A percentile compares a stretch with the other conserved stretches of the same genome.
Evolutionary conservation across 2,888 invertebrate species (phyloP).

Genomic region (Disparrhopalites patrizii): DNA sequence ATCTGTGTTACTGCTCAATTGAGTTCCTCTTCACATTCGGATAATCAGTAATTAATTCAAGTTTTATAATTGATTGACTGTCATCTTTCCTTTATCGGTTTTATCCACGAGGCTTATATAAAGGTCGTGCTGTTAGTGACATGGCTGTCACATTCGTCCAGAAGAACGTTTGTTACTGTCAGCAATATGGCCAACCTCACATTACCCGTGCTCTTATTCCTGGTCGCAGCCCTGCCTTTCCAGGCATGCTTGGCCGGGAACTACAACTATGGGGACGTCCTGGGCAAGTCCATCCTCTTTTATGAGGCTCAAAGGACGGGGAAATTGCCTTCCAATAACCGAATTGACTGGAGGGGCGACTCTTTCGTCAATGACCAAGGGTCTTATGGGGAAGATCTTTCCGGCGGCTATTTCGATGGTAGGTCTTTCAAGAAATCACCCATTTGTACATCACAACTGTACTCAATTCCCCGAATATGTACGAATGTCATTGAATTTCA

Average conservation of each 20-base stretch:
- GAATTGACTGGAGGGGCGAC: conserved; percentile 58
- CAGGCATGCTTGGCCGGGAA: conserved; percentile 21
- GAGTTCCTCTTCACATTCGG: too few species aligned
- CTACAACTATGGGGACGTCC: conserved; percentile 54
- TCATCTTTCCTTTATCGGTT: too few species aligned
- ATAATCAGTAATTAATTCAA: too few species aligned
- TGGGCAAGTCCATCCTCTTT: conserved; percentile 57
- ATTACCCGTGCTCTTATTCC: too few species aligned
- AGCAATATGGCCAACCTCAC: too few species aligned
- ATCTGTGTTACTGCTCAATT: too few species aligned
- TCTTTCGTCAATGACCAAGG: conserved; percentile 55
- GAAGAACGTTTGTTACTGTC: too few species aligned
- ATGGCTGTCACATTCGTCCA: too few species aligned
- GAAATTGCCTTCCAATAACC: conserved; percentile 56
- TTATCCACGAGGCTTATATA: too few species aligned
- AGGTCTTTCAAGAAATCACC: conserved; percentile 36
- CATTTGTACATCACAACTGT: neutral
- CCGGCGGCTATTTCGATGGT: conserved; percentile 61
- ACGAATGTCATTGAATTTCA: neutral
- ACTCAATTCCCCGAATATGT: neutral
- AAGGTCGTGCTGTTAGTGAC: too few species aligned
- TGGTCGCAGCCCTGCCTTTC: neutral
- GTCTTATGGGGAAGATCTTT: conserved; percentile 55
- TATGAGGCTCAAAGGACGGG: conserved; percentile 60
- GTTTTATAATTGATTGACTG: too few species aligned